phyloP scores from a whole-genome alignment of 2,797 vertebrate species.

The Parauchenoglanis ngamensis region DNA sequence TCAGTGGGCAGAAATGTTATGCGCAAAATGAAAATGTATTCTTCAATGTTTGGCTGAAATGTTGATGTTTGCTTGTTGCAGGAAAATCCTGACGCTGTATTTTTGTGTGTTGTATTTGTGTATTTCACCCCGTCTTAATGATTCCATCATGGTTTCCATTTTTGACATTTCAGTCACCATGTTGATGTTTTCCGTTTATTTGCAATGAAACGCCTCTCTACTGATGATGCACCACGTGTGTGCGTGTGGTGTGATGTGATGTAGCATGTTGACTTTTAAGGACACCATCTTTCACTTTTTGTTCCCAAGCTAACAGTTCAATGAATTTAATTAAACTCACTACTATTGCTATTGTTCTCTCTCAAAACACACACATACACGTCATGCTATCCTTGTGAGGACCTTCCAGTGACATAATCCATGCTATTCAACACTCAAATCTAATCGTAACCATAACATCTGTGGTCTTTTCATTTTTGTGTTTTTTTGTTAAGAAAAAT shows the following conservation, averaged over 20 bases:
- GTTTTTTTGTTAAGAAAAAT: no score
- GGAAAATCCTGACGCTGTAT: neutral
- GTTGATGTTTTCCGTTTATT: neutral
- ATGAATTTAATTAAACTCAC: neutral
- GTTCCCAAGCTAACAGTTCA: neutral
- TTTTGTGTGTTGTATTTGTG: conserved; percentile 34
- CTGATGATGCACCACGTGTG: neutral
- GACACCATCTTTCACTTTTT: neutral
- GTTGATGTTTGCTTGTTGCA: neutral
- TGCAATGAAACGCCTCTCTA: neutral
- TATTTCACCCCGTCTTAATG: neutral
- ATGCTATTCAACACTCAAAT: neutral
- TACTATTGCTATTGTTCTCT: neutral
- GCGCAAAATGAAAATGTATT: no score
- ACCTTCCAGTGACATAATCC: neutral
- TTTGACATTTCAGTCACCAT: neutral
- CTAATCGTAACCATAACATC: neutral
- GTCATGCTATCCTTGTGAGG: neutral
- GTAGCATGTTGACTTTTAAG: neutral
- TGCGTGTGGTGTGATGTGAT: conserved; percentile 34
- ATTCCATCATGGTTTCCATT: neutral
- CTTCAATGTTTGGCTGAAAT: no score
- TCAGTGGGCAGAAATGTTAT: neutral
- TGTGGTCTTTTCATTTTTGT: neutral
- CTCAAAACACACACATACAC: neutral